Base-by-base conservation (phyloP, 1,140 invertebrate genomes). In the Pseudomyrmex gracilis region DNA sequence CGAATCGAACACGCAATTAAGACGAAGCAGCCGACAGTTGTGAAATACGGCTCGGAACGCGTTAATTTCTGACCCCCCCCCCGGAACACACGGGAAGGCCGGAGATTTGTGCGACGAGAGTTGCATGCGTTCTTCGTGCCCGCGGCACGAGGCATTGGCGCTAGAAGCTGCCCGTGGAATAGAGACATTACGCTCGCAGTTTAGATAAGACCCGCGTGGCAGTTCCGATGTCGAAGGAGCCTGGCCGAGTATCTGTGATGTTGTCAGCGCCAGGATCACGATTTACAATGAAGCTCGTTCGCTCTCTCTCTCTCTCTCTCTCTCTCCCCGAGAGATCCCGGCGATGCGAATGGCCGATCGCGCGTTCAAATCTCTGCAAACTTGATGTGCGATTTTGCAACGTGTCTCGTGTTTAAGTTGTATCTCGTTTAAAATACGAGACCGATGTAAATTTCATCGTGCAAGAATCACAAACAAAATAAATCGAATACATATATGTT, bases 101-200 rank as follows among this genome's bases (percentile, higher is more conserved):
- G n/a, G 45, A 82, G 57, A 82, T 82, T 73, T 82, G 70, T 82
- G 67, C 57, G 57, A 63, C 78, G 58, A 63, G 58, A 63, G 57
- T 53, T 49, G 57, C 68, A 73, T 43, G 57, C 47, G 70, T 82
- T 63, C 78, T 73, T 73, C 57, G 47, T 78, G 53, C 34, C 45
- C 47, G 34, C 34, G 34, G 34, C 34, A 55, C 55, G 45, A 67
- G 22, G 22, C 43, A n/a, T 34, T 70, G 53, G 34, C 64, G 53
- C 10, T 78, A 70, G 20, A 22, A 71, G 34, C 20, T 58, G n/a
- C 20, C 58, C 76, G 49, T 58, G 15, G 67, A 66, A 87, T 86
- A 82, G 76, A 86, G 57, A 87, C 64, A 85, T 85, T 82, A 74
- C 17, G 70, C 70, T 63, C 4, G 60, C 22, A 82, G 55, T 66